Evolutionary conservation across 1,140 invertebrate species (phyloP), one percentile per base, ranked within the genome.

Genomic region (Cotesia typhae): DNA sequence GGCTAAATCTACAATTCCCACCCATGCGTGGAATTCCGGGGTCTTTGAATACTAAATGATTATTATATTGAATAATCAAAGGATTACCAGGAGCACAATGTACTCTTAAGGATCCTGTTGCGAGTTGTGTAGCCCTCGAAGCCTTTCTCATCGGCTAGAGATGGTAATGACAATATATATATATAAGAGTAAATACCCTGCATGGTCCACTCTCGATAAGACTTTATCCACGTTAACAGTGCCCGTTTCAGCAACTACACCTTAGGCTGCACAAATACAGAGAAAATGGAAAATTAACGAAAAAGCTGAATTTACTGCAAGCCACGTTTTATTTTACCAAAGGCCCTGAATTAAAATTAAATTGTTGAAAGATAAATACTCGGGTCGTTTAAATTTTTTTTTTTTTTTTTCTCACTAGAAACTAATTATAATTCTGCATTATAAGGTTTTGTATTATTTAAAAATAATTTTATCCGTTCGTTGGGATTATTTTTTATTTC

Each of bases 171-270:
- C 10, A 4, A 36, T 28, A 1, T 5, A 28, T 5, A 28, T 28
- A 28, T 60, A 28, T 60, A 60, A 36, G 20, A 53, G 67, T 35
- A 17, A 12, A 55, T 55, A 55, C 53, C 37, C 20, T 20, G 67
- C 57, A 70, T 20, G 60, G 69, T 64, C 47, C 57, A 60, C 60
- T 71, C 69, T 64, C 60, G 69, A 71, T 71, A 71, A 71, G 61
- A 35, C 69, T 71, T 71, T 71, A 71, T 71, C 69, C 69, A 17
- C 69, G 51, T 63, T 71, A 37, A 38, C 47, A 66, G 37, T n/a
- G n/a, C 63, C 14, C 36, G 51, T 7, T 68, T 38, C 41, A 68
- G 41, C 10, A 9, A 47, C 6, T 47, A 47, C 5, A 47, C 5
- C 6, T 47, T n/a, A 12, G n/a, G n/a, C 53, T 55, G 17, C 1